Conservation (phyloP, 2,888 invertebrate species). For the Oxyteleia sp. region DNA sequence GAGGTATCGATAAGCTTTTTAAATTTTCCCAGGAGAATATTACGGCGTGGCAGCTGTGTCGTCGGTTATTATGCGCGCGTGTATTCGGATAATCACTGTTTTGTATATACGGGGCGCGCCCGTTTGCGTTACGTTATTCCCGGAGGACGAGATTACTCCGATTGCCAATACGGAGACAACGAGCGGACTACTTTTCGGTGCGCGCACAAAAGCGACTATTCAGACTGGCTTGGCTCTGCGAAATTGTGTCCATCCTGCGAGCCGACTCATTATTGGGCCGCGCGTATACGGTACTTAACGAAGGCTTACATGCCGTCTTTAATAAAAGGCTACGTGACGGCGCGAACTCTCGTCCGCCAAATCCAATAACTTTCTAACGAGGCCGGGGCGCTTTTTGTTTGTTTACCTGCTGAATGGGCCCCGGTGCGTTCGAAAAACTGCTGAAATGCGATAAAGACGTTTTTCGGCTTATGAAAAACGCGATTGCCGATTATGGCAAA, state of each 20-base stretch:
- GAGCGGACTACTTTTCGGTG: conserved; percentile 4
- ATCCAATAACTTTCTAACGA: conserved; percentile 48
- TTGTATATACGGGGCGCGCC: conserved; percentile 50
- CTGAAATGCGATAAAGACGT: conserved; percentile 47
- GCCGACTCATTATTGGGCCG: conserved; percentile 16
- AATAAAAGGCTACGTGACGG: conserved; percentile 45
- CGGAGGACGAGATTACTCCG: conserved; percentile 57
- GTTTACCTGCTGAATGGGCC: neutral
- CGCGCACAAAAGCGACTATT: conserved; percentile 9
- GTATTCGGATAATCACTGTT: conserved; percentile 73
- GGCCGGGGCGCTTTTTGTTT: conserved; percentile 30
- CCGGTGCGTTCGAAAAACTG: conserved; percentile 7
- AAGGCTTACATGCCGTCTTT: conserved; percentile 20
- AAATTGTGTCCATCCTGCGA: conserved; percentile 16
- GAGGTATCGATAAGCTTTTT: conserved; percentile 75
- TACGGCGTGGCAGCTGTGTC: conserved; percentile 71
- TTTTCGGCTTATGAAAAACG: conserved; percentile 42
- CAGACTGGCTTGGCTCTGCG: neutral
- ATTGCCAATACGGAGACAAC: conserved; percentile 46
- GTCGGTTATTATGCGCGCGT: conserved; percentile 74
- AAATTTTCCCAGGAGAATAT: conserved; percentile 73
- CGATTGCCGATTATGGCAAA: conserved; percentile 38
- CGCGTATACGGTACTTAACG: too few species aligned
- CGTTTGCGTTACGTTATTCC: conserved; percentile 33
- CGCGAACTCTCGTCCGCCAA: conserved; percentile 35